Evolutionary conservation across 1,140 invertebrate genomes (phyloP), one percentile per base, ranked within the genome.

Genomic region (Diploscapter pachys): DNA sequence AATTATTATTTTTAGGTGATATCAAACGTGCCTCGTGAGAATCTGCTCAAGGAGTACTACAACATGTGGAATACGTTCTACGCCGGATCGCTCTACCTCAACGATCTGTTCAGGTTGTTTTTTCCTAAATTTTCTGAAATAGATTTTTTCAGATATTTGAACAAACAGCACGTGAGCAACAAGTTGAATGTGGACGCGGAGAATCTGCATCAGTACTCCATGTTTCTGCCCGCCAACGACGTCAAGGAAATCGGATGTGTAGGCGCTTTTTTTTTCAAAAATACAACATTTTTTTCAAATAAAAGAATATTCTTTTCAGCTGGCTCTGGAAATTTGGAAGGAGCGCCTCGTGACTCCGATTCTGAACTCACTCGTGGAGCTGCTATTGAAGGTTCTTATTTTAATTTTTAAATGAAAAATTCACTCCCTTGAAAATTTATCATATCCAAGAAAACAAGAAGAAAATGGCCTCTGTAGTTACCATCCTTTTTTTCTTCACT

Each of bases 251-350:
- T 82, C 63, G 81, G 81, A 59, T 77, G 75, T 61, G 80, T 81
- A 31, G 59, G 4, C 31, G 13, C 67, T 53, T n/a, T n/a, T n/a
- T n/a, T 31, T 31, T 31, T 31, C 31, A 31, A 31, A 31, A 31
- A 31, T 31, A 31, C 0, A 31, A 31, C 0, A 67, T 61, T 79
- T 49, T 31, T 64, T 66, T 5, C 5, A 49, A 31, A 50, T 57
- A 64, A 31, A 31, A 31, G n/a, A 53, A 54, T 53, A 31, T 77
- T 3, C 31, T 49, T 71, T 53, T 51, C 71, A 81, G 80, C 62
- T 82, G 51, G 81, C 81, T 5, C 67, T 83, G 52, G 76, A 80
- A 6, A 83, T 83, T 11, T 82, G 81, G 81, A 75, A 81, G 57
- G 72, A 61, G 48, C 66, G 73, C n/a, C 71, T 82, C 3, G 74